These are phyloP conservation scores for Gobionotothen gibberifrons DNA, from an alignment of 2,797 vertebrate species.

Conservation along the genomic window DNA sequence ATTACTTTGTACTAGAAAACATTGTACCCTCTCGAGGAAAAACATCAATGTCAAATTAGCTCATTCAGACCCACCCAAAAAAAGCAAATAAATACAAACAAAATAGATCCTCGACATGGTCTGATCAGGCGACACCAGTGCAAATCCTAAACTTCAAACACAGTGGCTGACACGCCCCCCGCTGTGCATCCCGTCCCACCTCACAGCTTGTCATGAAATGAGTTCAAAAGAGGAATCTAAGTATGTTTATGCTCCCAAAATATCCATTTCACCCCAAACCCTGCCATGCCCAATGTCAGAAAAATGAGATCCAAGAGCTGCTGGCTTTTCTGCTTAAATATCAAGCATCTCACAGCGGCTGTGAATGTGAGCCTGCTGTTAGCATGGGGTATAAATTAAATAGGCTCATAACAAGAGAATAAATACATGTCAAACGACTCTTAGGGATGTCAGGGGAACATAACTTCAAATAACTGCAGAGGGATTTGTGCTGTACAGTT, in stretches of 20 bases:
- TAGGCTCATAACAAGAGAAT: conserved; percentile 8
- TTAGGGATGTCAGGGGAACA: conserved; percentile 17
- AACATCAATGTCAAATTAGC: conserved; percentile 29
- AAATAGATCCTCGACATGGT: conserved; percentile 18
- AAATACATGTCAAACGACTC: conserved; percentile 44
- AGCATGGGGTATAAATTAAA: conserved; percentile 32
- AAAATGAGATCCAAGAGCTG: conserved; percentile 32
- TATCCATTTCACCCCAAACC: conserved; percentile 26
- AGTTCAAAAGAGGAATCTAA: conserved; percentile 38
- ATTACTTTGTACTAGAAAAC: conserved; percentile 26
- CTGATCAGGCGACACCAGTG: conserved; percentile 20
- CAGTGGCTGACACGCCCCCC: conserved; percentile 31
- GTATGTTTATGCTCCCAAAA: conserved; percentile 33
- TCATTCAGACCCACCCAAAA: conserved; percentile 18
- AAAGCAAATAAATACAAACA: conserved; percentile 10
- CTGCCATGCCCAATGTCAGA: conserved; percentile 7
- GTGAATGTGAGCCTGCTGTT: background rate
- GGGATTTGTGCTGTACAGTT: conserved; percentile 13
- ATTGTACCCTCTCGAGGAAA: background rate
- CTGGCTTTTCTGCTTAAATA: conserved; percentile 39
- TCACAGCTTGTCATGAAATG: conserved; percentile 47
- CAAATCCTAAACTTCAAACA: conserved; percentile 66
- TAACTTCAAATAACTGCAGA: conserved; percentile 19
- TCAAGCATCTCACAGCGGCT: conserved; percentile 12
- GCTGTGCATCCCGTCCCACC: conserved; percentile 37